Evolutionary conservation across 64 coral and sea anemone species (phyloP).

Genomic region (Montipora cactus): DNA sequence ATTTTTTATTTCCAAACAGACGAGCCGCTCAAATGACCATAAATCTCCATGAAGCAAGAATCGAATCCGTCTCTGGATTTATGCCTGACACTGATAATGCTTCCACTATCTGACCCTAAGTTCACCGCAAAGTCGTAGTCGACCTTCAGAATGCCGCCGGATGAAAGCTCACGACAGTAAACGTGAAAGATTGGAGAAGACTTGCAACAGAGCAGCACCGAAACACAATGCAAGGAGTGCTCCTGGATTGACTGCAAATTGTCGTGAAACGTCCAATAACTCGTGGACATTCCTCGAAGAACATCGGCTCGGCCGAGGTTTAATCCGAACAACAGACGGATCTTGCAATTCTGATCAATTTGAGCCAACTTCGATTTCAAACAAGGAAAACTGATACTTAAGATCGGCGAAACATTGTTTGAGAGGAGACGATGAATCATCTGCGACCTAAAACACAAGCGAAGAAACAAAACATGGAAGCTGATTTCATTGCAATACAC

Average conservation of each 20-base stretch:
- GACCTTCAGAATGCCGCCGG: too few species aligned
- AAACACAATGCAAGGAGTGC: too few species aligned
- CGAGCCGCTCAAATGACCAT: background rate
- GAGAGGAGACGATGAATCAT: background rate
- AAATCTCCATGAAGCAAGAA: background rate
- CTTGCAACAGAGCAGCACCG: too few species aligned
- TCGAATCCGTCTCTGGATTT: background rate
- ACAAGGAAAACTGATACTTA: constrained; percentile 56
- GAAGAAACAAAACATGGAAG: background rate
- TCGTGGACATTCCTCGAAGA: too few species aligned
- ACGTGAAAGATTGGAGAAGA: too few species aligned
- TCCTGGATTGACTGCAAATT: too few species aligned
- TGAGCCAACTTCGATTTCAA: constrained; percentile 19
- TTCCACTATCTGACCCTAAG: background rate
- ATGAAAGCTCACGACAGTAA: too few species aligned
- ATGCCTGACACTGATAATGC: background rate
- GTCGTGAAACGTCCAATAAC: too few species aligned
- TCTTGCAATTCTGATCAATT: background rate
- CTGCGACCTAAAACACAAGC: background rate
- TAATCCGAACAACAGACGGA: too few species aligned
- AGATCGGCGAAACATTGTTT: constrained; percentile 59
- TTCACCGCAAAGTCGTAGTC: too few species aligned
- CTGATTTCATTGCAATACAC: too few species aligned
- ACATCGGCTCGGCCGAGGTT: too few species aligned
- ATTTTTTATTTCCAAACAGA: background rate